Evolutionary conservation across 2,888 invertebrate genomes (phyloP), one percentile per base, ranked within the genome.

Genomic region (Micoletzkya japonica): DNA sequence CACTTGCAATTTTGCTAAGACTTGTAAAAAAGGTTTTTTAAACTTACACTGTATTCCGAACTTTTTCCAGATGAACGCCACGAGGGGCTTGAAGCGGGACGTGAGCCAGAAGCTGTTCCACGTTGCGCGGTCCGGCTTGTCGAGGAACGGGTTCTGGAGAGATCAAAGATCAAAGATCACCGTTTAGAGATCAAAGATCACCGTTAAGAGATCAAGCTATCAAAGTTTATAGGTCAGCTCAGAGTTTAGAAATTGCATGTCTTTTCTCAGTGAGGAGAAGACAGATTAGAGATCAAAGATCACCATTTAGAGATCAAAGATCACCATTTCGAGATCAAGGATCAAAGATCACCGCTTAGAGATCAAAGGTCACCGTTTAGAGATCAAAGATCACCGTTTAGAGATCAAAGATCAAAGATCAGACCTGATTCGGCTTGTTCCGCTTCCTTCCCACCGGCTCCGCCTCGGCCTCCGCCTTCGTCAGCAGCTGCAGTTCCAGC

Each of bases 391-490:
- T n/a, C n/a, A n/a, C n/a, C n/a, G n/a, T n/a, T n/a, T n/a, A n/a
- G n/a, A n/a, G n/a, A n/a, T n/a, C n/a, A n/a, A n/a, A n/a, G n/a
- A n/a, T n/a, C n/a, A n/a, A n/a, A n/a, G n/a, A n/a, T 14, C 61
- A 70, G 24, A 83, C 84, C 39, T 82, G 81, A 71, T 84, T 84
- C 17, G 84, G 84, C 61, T 85, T 80, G 28, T 78, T 78, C 4
- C 84, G 74, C 63, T 80, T 81, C 69, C 74, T 76, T 26, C 84
- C 84, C 4, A 84, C 82, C 3, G 82, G 82, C 36, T 83, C 77
- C n/a, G 57, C 52, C 32, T 80, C 72, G 2, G 84, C 82, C 32
- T 81, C 82, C 14, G 71, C 77, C 32, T 71, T 60, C 2, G 78
- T 70, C 26, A 84, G 44, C 30, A 84, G 68, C 54, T 71, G 66